A percentile compares a stretch with the other conserved stretches of the same genome.
These are phyloP conservation scores for Clarias magur DNA, from an alignment of 2,113 vertebrate genomes.

Conservation along the genomic window DNA sequence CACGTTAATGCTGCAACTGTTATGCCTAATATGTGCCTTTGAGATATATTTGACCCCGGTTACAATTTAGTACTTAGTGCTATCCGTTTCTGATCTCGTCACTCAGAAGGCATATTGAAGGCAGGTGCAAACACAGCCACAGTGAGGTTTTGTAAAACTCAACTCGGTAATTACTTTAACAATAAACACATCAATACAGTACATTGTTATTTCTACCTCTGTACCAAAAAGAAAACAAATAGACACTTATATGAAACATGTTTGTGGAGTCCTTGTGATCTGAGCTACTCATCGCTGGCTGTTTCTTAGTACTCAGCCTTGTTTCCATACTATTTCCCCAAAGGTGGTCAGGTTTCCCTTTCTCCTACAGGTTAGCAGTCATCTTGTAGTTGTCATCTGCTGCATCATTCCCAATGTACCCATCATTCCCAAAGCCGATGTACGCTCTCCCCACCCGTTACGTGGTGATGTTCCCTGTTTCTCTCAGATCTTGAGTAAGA, in stretches of 20 bases:
- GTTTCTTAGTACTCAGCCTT: not conserved
- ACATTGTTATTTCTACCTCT: not conserved
- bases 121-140: not conserved
- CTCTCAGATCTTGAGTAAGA: conserved; percentile 1
- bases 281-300: not conserved
- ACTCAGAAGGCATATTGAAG: not conserved
- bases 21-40: not conserved
- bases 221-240: not conserved
- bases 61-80: not conserved
- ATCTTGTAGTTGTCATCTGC: not conserved
- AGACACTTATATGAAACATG: not conserved
- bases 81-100: not conserved
- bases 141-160: not conserved
- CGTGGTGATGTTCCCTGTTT: not conserved
- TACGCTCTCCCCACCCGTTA: not conserved
- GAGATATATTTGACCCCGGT: not conserved
- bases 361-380: not conserved
- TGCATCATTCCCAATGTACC: not conserved
- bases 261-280: not conserved
- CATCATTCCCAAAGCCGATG: no score
- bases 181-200: not conserved
- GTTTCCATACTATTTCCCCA: not conserved
- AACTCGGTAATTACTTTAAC: no score
- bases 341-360: not conserved
- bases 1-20: not conserved